phyloP scores from a whole-genome alignment of 2,888 invertebrate species.

The Enchytraeus crypticus region DNA sequence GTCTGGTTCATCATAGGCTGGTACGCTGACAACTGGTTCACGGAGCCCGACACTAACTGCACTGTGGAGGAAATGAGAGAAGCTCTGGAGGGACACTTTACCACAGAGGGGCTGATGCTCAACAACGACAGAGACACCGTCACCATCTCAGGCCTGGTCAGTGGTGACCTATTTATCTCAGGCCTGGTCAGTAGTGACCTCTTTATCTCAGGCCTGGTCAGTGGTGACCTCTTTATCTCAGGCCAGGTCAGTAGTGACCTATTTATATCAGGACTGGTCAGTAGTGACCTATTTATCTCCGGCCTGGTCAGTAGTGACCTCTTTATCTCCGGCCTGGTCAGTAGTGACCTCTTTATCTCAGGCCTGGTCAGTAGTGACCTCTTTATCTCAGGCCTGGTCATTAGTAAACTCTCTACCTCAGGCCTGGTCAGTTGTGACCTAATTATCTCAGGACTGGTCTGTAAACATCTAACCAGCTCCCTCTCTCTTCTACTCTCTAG shows the following conservation, averaged over 20 bases:
- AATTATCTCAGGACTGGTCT: too few relatives aligned
- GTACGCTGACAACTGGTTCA: slow-evolving; percentile 98
- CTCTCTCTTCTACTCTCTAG: too few relatives aligned
- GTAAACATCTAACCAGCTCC: too few relatives aligned
- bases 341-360: too few relatives aligned
- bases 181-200: neutral
- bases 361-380: too few relatives aligned
- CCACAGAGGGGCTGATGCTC: slow-evolving; percentile 97
- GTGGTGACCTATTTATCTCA: slow-evolving; percentile 11
- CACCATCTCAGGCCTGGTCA: slow-evolving; percentile 83
- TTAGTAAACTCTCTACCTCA: too few relatives aligned
- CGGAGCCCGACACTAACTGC: slow-evolving; percentile 67
- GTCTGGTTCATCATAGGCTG: slow-evolving; percentile 98
- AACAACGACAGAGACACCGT: slow-evolving; percentile 75
- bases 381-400: too few relatives aligned
- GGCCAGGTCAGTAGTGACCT: too few relatives aligned
- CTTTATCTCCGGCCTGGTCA: neutral
- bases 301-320: neutral
- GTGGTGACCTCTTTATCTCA: neutral
- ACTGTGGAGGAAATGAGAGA: slow-evolving; percentile 83
- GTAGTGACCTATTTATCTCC: neutral
- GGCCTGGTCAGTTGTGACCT: too few relatives aligned
- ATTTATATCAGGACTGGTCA: too few relatives aligned
- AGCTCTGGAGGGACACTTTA: slow-evolving; percentile 93
- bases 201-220: neutral